These are phyloP conservation scores for Rynchops niger DNA, from an alignment of 2,113 vertebrate genomes.

Conservation along the genomic window DNA sequence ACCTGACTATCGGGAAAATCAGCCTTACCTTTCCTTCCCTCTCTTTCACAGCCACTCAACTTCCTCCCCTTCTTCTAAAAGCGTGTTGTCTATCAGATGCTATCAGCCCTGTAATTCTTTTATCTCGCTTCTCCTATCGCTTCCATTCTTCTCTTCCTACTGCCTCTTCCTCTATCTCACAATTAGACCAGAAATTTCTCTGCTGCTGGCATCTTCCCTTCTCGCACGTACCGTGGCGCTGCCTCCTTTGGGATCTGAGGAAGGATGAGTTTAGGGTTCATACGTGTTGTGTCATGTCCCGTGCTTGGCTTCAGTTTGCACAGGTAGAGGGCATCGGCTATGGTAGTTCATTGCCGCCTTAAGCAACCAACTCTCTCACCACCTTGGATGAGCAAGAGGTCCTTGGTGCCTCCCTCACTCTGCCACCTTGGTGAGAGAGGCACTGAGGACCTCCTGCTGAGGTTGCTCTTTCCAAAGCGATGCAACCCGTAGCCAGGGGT, in stretches of 20 bases:
- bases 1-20: constrained; percentile 55
- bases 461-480: background rate
- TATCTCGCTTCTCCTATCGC: constrained; percentile 11
- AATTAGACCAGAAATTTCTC: background rate
- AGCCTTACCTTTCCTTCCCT: constrained; percentile 26
- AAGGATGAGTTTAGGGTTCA: constrained; percentile 3
- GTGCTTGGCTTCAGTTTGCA: background rate
- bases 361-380: background rate
- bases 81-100: background rate
- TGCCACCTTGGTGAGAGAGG: background rate
- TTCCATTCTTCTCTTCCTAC: constrained; percentile 18
- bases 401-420: background rate
- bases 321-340: background rate
- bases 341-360: background rate
- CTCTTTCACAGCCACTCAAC: background rate
- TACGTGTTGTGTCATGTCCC: constrained; percentile 7
- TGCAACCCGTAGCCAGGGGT: rapidly evolving
- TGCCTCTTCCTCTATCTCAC: background rate
- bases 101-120: constrained; percentile 2
- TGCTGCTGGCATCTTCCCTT: background rate
- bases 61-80: constrained; percentile 34
- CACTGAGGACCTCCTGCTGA: background rate
- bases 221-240: background rate
- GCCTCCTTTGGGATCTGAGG: constrained; percentile 38
- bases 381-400: background rate